phyloP scores from a whole-genome alignment of 2,797 vertebrate species.

The Ctenochaetus hawaiiensis region DNA sequence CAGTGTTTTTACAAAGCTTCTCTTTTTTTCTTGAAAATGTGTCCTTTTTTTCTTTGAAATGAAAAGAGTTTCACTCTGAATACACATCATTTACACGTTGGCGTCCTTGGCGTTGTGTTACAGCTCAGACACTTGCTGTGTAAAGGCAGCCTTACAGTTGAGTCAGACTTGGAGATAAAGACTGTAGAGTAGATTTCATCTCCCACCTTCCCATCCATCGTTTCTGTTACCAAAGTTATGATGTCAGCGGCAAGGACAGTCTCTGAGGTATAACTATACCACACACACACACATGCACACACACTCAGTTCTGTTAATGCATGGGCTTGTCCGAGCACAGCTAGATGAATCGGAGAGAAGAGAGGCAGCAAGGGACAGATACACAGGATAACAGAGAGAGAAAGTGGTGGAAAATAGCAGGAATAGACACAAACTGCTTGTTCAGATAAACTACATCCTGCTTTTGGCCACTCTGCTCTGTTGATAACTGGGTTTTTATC shows the following conservation, averaged over 20 bases:
- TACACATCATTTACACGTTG: conserved; percentile 4
- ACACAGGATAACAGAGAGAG: conserved; percentile 16
- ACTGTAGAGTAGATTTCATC: no score
- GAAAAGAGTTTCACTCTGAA: conserved; percentile 8
- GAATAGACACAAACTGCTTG: conserved; percentile 27
- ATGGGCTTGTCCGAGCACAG: conserved; percentile 29
- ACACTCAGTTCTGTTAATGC: conserved; percentile 22
- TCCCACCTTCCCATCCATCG: no score
- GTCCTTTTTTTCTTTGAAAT: no score
- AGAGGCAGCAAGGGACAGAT: conserved; percentile 12
- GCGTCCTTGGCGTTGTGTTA: no score
- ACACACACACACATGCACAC: conserved; percentile 5
- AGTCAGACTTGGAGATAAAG: conserved; percentile 19
- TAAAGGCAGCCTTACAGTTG: not conserved
- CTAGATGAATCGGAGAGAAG: conserved; percentile 25
- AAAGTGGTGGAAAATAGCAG: conserved; percentile 18
- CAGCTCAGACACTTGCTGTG: no score
- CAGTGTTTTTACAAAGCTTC: not conserved
- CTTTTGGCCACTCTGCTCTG: not conserved
- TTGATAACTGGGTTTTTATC: conserved; percentile 1
- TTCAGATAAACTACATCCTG: conserved; percentile 12
- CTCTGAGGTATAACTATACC: not conserved
- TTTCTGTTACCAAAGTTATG: conserved; percentile 16
- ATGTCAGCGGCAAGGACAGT: conserved; percentile 25
- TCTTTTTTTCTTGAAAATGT: conserved; percentile 16